Base-by-base conservation (phyloP, 2,888 invertebrate species). In the Nycteola revayana region DNA sequence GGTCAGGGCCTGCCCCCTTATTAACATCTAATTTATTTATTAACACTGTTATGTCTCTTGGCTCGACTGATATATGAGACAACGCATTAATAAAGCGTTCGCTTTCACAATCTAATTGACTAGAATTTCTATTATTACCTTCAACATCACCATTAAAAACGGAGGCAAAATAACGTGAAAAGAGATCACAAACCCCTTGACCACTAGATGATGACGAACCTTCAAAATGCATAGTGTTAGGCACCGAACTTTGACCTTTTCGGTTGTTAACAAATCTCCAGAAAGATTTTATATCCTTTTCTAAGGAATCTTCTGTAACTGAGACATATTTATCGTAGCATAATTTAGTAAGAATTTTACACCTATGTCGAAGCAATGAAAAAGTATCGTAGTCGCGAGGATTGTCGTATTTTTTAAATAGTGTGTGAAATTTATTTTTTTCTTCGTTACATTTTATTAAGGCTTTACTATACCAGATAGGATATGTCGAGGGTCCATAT, bases 341-440 rank as follows among this genome's bases (percentile, higher is more conserved):
- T 0, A 7, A 1, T 2, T 31, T 26, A 7, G 23, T 27, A 3
- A 30, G 8, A 7, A 1, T 21, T 22, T 30, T 30, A 7, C 36
- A 30, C 7, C 30, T 25, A 1, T 2, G 7, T n/a, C 36, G 18
- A 9, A 35, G 21, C 25, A 26, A 7, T 8, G 22, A 26, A 8
- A 23, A 36, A n/a, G 25, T 21, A 10, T 30, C 30, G 29, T 36
- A 30, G 18, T 23, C 23, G 1, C 35, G 28, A n/a, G 28, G 35
- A 21, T 35, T 35, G 8, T 18, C 5, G 9, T 10, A 35, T 7
- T 27, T 23, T 27, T 10, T 25, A 9, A 14, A 31, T 2, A 2
- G 31, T 17, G 7, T 24, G 9, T 31, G 25, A 18, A 17, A 25
- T 31, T 25, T 24, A 7, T 17, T 8, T 9, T 31, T 31, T 7